Evolutionary conservation across 92 coral and sea anemone species (phyloP), one percentile per base, ranked within the genome.

Genomic region (Porites divaricata): DNA sequence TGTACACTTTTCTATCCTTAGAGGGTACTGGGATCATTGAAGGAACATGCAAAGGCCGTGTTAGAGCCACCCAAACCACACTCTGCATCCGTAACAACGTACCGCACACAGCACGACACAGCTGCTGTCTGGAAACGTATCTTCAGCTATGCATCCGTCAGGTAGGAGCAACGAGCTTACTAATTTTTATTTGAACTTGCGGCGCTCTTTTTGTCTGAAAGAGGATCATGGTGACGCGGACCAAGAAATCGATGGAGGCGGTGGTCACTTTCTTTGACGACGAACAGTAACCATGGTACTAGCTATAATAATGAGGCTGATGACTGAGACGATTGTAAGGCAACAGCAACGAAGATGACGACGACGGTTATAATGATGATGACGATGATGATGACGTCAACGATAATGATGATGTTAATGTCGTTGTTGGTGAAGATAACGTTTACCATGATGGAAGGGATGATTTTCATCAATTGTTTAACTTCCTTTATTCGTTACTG

Each of bases 51-150:
- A 11, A 93, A 95, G 85, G 96, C 99, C 10, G 92, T 96, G 48
- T 78, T 96, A 28, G 98, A 96, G 49, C 98, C 98, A 26, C 94
- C 98, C 7, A 87, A 73, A 64, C 95, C 97, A 0, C 91, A 77
- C 19, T 85, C 99, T 16, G 98, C 90, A 22, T 95, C 99, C 1
- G 99, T 96, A 12, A 93, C 98, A 17, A 96, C 99, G n/a, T 95
- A 92, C 88, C 93, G 95, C 45, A 95, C 98, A 16, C 91, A 88
- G 67, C 91, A 93, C 79, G 98, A 96, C 88, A 95, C 99, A 7
- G 95, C 92, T 53, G 95, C 95, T 2, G 98, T 96, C 14, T 96
- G 99, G 99, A 95, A 95, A 85, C 95, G 95, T 70, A 96, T 96
- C 11, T 96, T 96, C 79, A 88, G 93, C 67, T 95, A 95, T 25